A percentile compares a stretch with the other conserved stretches of the same genome.
Evolutionary conservation across 2,113 vertebrate species (phyloP).

Genomic region (Crotalus viridis): DNA sequence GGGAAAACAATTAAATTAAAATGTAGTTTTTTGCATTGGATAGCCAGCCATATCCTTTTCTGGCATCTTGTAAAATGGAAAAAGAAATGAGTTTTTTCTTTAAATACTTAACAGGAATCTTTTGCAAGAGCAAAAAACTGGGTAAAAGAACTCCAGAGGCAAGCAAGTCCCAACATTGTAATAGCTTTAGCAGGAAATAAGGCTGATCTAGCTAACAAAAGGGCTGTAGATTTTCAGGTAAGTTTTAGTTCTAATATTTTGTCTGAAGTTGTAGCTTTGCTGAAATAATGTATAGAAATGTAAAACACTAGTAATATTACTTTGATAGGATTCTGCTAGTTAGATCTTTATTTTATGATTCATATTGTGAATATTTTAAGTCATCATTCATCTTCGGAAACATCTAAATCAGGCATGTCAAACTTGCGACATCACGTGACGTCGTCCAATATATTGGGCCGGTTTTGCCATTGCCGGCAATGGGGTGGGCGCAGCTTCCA

Average conservation of each 20-base stretch:
- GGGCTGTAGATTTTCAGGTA: constrained; percentile 98
- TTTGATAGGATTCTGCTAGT: neutral
- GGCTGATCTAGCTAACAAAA: constrained; percentile 94
- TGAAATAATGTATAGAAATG: neutral
- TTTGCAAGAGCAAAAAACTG: constrained; percentile 99
- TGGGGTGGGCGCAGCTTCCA: too few relatives aligned
- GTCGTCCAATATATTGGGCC: too few relatives aligned
- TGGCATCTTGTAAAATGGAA: neutral
- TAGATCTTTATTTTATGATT: neutral
- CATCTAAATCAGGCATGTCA: neutral
- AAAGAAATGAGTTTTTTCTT: constrained; percentile 31
- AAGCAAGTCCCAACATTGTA: constrained; percentile 99
- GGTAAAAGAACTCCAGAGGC: constrained; percentile 99
- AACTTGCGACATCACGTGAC: too few relatives aligned
- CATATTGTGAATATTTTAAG: neutral
- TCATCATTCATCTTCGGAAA: neutral
- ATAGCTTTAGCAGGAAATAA: constrained; percentile 99
- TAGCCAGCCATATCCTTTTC: neutral
- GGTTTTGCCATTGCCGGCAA: too few relatives aligned
- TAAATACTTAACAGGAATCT: constrained; percentile 85
- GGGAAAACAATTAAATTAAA: neutral
- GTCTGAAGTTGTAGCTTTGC: neutral
- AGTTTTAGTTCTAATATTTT: constrained; percentile 53
- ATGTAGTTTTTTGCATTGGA: neutral
- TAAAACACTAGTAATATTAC: neutral